Evolutionary conservation across 2,888 invertebrate genomes (phyloP), one percentile per base, ranked within the genome.

Genomic region (Lottia gigantea): DNA sequence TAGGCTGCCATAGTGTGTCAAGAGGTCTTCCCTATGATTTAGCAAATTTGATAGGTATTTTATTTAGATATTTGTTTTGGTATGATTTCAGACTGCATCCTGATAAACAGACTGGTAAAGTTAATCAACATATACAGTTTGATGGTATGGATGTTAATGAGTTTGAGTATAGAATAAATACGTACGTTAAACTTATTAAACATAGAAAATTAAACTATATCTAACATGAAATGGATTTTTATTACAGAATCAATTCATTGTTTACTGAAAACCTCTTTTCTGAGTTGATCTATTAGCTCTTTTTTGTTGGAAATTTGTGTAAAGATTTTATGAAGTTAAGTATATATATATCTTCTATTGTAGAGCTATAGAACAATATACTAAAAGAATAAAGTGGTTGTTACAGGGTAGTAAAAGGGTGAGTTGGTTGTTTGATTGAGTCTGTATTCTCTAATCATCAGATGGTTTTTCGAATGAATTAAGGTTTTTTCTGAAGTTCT

Each of bases 301-400:
- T 4, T 31, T 40, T 11, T 40, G 2, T 31, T 31, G 31, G 31
- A 31, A 31, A 31, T 31, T 31, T 31, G 2, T 31, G n/a, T n/a
- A n/a, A n/a, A n/a, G n/a, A n/a, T n/a, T n/a, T n/a, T n/a, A n/a
- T n/a, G n/a, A 23, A 12, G 3, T 19, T 19, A 23, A 15, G 55
- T 19, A 47, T 23, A 23, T n/a, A 12, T 66, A 46, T 49, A 55
- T 49, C 15, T 69, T 71, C 66, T 64, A 70, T 79, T 80, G 55
- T 78, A 87, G 88, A 70, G 79, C 84, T 6, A 87, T 88, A 71
- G 87, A 88, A 76, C 76, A 77, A 26, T 88, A 83, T 74, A 88
- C 88, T n/a, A 86, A 87, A 64, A 82, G 89, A 74, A 88, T 89
- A 61, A 89, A 88, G 68, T 89, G 87, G 87, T 77, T 87, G n/a